Conservation (phyloP, 2,113 vertebrate species). For the Monopterus albus region DNA sequence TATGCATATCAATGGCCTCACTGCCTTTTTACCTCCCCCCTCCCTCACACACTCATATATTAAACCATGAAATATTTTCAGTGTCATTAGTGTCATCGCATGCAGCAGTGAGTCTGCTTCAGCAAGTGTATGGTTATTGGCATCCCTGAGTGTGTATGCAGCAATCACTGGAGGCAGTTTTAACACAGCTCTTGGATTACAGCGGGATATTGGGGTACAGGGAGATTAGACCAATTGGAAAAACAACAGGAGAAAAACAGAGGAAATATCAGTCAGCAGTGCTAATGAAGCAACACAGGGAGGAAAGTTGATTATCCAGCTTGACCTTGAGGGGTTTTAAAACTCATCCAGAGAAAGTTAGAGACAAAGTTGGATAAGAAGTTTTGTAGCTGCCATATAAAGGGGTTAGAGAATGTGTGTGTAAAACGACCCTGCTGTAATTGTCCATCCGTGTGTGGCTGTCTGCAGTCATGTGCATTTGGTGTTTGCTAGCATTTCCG, state of each 20-base stretch:
- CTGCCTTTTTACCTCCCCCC: slow-evolving; percentile 18
- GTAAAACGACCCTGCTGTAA: background rate
- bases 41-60: slow-evolving; percentile 1
- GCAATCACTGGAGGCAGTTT: slow-evolving; percentile 62
- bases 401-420: background rate
- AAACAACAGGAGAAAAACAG: slow-evolving; percentile 70
- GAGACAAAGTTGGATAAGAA: slow-evolving; percentile 35
- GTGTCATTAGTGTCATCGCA: slow-evolving; percentile 34
- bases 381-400: background rate
- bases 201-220: slow-evolving; percentile 68
- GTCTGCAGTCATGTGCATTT: background rate
- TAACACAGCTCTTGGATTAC: slow-evolving; percentile 65
- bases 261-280: slow-evolving; percentile 64
- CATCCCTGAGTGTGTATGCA: slow-evolving; percentile 6
- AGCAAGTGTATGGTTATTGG: slow-evolving; percentile 17
- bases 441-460: background rate
- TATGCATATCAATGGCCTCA: slow-evolving; percentile 11
- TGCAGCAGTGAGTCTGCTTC: slow-evolving; percentile 23
- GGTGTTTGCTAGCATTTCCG: background rate
- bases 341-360: slow-evolving; percentile 56
- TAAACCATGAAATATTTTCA: slow-evolving; percentile 22
- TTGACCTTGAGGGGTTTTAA: slow-evolving; percentile 73
- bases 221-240: slow-evolving; percentile 76
- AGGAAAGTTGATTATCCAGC: slow-evolving; percentile 65
- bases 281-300: slow-evolving; percentile 69